These are phyloP conservation scores for Tenthredo scrophulariae DNA, from an alignment of 2,888 invertebrate genomes.

Conservation along the genomic window DNA sequence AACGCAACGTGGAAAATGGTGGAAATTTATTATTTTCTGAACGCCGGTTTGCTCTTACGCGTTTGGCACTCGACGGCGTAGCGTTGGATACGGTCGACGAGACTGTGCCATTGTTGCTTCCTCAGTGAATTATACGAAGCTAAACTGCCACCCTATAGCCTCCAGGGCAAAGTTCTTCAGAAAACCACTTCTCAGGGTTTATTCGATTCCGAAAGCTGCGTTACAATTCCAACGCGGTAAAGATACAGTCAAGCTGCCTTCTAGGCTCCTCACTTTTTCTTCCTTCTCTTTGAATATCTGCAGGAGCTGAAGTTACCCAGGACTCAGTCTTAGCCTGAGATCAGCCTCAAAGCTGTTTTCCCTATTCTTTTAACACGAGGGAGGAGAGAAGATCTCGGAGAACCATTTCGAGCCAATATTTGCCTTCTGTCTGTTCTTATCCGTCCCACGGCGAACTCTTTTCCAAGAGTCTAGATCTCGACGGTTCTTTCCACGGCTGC, in stretches of 20 bases:
- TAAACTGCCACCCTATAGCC: conserved; percentile 20
- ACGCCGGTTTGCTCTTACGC: conserved; percentile 43
- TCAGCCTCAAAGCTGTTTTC: conserved; percentile 25
- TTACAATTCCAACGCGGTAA: conserved; percentile 29
- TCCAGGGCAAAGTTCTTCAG: conserved; percentile 40
- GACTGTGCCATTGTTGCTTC: conserved; percentile 44
- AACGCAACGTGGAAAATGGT: conserved; percentile 28
- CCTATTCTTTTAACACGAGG: conserved; percentile 23
- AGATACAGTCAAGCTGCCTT: not conserved
- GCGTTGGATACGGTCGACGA: conserved; percentile 36
- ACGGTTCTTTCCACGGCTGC: conserved; percentile 10
- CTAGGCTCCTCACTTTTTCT: conserved; percentile 7
- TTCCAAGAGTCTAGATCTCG: conserved; percentile 8
- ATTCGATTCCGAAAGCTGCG: conserved; percentile 46
- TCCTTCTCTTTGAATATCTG: conserved; percentile 18
- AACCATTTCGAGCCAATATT: conserved; percentile 47
- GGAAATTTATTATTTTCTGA: conserved; percentile 49
- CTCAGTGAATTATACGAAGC: conserved; percentile 47
- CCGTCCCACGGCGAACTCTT: conserved; percentile 13
- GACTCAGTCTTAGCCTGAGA: conserved; percentile 29
- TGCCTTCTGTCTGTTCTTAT: conserved; percentile 27
- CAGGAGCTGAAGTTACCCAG: conserved; percentile 30
- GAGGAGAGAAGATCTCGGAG: conserved; percentile 12
- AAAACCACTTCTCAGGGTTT: conserved; percentile 47
- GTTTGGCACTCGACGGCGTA: not conserved